phyloP scores from a whole-genome alignment of 2,888 invertebrate genomes.

The Aporophyla nigra region DNA sequence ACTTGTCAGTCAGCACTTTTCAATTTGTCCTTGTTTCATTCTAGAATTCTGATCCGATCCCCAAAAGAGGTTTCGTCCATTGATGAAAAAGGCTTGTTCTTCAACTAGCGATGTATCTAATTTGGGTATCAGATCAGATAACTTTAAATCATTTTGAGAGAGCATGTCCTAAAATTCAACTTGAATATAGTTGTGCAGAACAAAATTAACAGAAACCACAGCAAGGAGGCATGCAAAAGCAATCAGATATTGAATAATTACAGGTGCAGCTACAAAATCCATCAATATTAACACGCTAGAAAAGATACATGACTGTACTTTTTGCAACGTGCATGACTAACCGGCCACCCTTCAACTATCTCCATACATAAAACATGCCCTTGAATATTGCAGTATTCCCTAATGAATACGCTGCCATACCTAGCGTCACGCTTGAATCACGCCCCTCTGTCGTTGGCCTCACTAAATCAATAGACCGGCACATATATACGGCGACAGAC shows the following conservation, averaged over 20 bases:
- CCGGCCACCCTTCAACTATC: slow-evolving; percentile 38
- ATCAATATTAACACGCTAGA: slow-evolving; percentile 31
- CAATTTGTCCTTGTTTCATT: too few species aligned
- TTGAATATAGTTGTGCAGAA: neutral
- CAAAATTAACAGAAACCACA: slow-evolving; percentile 1
- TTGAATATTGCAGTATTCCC: slow-evolving; percentile 67
- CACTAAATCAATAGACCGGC: slow-evolving; percentile 85
- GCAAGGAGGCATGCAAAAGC: neutral
- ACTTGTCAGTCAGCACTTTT: too few species aligned
- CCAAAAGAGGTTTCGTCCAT: neutral
- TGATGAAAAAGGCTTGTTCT: neutral
- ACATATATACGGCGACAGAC: slow-evolving; percentile 55
- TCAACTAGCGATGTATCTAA: neutral
- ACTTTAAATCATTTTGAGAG: neutral
- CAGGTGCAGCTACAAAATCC: slow-evolving; percentile 9
- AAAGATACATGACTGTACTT: slow-evolving; percentile 39
- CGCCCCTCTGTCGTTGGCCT: slow-evolving; percentile 83
- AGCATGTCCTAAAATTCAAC: neutral
- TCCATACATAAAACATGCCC: slow-evolving; percentile 56
- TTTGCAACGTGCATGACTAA: slow-evolving; percentile 44
- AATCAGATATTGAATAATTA: slow-evolving; percentile 16
- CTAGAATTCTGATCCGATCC: neutral
- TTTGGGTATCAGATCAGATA: neutral
- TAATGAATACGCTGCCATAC: slow-evolving; percentile 68
- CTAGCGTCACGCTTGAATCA: slow-evolving; percentile 80